Base-by-base conservation (phyloP, 2,797 vertebrate genomes). In the Melanotaenia boesemani region DNA sequence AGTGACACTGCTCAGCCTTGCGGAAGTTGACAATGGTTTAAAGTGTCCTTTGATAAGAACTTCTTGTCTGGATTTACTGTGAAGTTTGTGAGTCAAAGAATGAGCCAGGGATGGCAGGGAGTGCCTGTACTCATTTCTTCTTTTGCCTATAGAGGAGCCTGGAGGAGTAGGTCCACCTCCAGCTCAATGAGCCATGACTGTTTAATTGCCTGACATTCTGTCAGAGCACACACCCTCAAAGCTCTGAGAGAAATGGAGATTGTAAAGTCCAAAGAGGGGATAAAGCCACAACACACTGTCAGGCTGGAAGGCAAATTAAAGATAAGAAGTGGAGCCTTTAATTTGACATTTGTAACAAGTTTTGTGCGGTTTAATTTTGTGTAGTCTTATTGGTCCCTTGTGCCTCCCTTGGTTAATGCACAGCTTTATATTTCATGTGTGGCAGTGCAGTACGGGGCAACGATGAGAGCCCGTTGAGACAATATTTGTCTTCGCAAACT, bases 151-250 rank as follows among this genome's bases (percentile, higher is more conserved):
- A 69, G 82, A 87, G 85, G 73, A 87, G 86, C 82, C 82, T 77
- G 76, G 84, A 88, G 88, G 84, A 89, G 80, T 22, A 54, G 79
- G 84, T 88, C 88, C 87, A 91, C 88, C 93, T 92, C 90, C 85
- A 85, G 89, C 88, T 91, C 90, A 91, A 91, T 92, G 91, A 92
- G 91, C 89, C 93, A 82, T 91, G 89, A 90, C 90, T 90, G 88
- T 92, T 90, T 93, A 93, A 94, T 94, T 93, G 90, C 90, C 89
- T 92, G 92, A 92, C 92, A 93, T 92, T 91, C 91, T 93, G 92
- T 93, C 91, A 91, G 89, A 83, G 87, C 88, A 86, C 84, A 91
- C 83, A 79, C 86, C 79, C 90, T 85, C 83, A 54, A 79, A 83
- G 86, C 87, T 81, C 37, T 0, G 80, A 74, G 83, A 93, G 86